Conservation (phyloP, 2,888 invertebrate species). For the Lycocerus yunnanus region DNA sequence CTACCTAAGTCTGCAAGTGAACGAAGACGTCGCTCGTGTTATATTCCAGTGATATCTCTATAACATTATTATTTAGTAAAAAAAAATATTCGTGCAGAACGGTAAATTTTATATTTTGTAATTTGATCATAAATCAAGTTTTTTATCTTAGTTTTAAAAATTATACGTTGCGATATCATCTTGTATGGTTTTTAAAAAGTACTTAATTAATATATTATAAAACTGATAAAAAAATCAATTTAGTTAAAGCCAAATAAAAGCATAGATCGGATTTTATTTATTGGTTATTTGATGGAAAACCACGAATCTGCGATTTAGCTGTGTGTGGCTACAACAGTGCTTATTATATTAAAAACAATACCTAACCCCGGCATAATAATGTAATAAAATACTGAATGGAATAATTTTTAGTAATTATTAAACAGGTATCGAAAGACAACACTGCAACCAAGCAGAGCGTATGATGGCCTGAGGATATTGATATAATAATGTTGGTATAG, state of each 20-base stretch:
- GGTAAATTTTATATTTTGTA: neutral
- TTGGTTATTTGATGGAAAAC: neutral
- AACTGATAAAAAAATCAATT: neutral
- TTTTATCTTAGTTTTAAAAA: neutral
- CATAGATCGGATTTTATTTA: neutral
- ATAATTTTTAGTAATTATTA: slow-evolving; percentile 20
- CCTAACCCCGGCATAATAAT: slow-evolving; percentile 5
- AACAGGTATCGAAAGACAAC: slow-evolving; percentile 17
- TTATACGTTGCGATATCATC: neutral
- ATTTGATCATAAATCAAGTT: neutral
- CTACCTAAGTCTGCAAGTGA: neutral
- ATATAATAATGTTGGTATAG: slow-evolving; percentile 40
- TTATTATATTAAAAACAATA: slow-evolving; percentile 5
- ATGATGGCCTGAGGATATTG: slow-evolving; percentile 36
- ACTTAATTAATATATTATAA: neutral
- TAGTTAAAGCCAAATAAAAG: neutral
- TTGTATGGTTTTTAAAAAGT: neutral
- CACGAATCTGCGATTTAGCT: neutral
- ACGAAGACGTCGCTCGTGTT: neutral
- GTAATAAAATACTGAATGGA: slow-evolving; percentile 14
- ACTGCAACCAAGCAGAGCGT: slow-evolving; percentile 17
- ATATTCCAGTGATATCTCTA: neutral
- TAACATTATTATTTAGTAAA: neutral
- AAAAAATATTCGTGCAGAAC: neutral
- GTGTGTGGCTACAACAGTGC: neutral